Conservation (phyloP, 2,797 vertebrate species). For the Chanos chanos region DNA sequence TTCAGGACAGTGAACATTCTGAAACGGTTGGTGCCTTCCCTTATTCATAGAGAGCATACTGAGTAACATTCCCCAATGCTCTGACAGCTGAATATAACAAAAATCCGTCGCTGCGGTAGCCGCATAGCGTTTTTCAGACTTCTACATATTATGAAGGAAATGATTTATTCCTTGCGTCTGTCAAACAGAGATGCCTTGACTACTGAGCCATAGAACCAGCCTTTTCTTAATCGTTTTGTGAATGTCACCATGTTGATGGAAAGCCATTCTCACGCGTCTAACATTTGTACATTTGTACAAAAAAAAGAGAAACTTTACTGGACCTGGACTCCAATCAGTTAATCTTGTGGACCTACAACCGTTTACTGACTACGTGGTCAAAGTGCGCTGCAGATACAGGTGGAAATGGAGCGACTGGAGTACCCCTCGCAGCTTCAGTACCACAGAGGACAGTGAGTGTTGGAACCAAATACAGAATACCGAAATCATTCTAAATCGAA, state of each 20-base stretch:
- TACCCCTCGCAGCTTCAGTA: slow-evolving; percentile 32
- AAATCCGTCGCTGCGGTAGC: too few relatives aligned
- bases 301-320: slow-evolving; percentile 26
- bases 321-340: slow-evolving; percentile 29
- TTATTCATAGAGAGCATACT: too few relatives aligned
- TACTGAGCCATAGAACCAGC: too few relatives aligned
- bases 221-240: background rate
- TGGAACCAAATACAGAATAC: background rate
- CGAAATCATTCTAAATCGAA: background rate
- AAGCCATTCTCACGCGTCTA: background rate
- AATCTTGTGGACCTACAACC: slow-evolving; percentile 53
- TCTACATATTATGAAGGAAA: too few relatives aligned
- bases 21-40: too few relatives aligned
- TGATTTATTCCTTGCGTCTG: too few relatives aligned
- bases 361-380: slow-evolving; percentile 27
- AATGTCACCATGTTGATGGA: background rate
- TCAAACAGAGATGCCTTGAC: too few relatives aligned
- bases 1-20: too few relatives aligned
- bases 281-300: background rate
- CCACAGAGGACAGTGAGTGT: slow-evolving; percentile 59
- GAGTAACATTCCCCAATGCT: too few relatives aligned
- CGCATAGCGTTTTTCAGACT: too few relatives aligned
- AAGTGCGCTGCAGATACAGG: slow-evolving; percentile 56
- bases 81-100: too few relatives aligned
- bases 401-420: slow-evolving; percentile 70